Base-by-base conservation (phyloP, 37 sponge, comb jelly and placozoan genomes). In the Hormiphora californensis region DNA sequence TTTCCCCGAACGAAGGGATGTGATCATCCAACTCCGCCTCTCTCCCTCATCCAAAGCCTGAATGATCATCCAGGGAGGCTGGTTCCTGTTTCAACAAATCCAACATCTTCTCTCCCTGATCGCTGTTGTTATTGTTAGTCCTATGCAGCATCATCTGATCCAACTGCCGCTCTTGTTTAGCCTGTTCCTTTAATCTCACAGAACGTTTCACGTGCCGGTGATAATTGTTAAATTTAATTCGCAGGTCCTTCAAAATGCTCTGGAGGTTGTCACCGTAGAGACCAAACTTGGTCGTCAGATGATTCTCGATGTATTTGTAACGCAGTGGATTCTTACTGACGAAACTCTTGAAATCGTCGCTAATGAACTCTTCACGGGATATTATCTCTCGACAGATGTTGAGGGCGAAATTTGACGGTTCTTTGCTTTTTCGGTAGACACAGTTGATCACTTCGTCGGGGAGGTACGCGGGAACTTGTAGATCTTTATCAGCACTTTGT, bases 391-490 rank as follows among this genome's bases (percentile, higher is more conserved):
- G 81, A 33, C 81, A 73, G 43, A 73, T 73, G 81, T 73, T 73
- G 7, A 73, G 46, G 3, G 81, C 81, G 25, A 43, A 73, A 11
- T 43, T 73, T 7, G 81, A 73, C 8, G 81, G 81, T 41, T 73
- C 81, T 40, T 73, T 73, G 81, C 81, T 73, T 46, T 73, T 73
- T 7, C 81, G 35, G 44, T 32, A 73, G 1, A 73, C 81, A 40
- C 81, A 73, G 81, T 73, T 73, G 19, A 73, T 73, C 5, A 73
- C 81, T 73, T 73, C 81, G 19, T 73, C 81, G 27, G 81, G 81
- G 9, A 73, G 38, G 23, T 43, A 73, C 44, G 81, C 40, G 2
- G 81, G 81, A 25, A 73, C 43, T 23, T 57, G 59, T 23, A 57
- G 19, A 30, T 57, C 59, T 57, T 57, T 57, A n/a, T n/a, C n/a